Base-by-base conservation (phyloP, 2,888 invertebrate genomes). In the Neoitamus cyanurus region DNA sequence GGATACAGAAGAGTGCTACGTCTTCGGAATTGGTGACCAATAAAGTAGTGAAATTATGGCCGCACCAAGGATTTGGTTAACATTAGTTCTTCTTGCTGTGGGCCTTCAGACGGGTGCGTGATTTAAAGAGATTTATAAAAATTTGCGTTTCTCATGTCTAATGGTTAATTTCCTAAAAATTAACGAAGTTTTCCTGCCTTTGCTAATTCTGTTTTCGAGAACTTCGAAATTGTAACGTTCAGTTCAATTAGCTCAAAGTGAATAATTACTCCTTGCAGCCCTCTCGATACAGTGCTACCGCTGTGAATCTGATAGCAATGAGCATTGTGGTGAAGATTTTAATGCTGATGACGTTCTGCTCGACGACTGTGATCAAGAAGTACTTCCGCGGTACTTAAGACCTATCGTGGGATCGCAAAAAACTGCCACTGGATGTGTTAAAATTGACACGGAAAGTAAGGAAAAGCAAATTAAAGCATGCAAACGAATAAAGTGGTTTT, bases 211-310 rank as follows among this genome's bases (percentile, higher is more conserved):
- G 25, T 58, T 25, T 58, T 58, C 20, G 15, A 15, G 58, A 58
- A 20, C n/a, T 20, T 58, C 58, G 6, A 58, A 58, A 20, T 25
- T 20, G n/a, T 58, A 9, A 58, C 1, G 15, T 20, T 20, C 58
- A 20, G 36, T 34, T 73, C 28, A 77, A 77, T 46, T 46, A 28
- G 11, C 3, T 2, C 25, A 28, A 77, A 77, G 25, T 77, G 77
- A 46, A 34, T 77, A 77, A 48, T 80, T 85, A 36, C 84, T 82
- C 68, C 20, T 87, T 87, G 77, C 87, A 91, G 91, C 89, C 13
- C 89, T 88, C 85, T 90, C 90, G 86, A 87, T 91, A 78, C 88
- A 89, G 15, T 91, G 91, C 86, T 91, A 90, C 86, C 88, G 89
- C 42, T 91, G 91, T 85, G 90, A 90, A 20, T 90, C 91, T 3